Conservation (phyloP, 2,797 vertebrate genomes). For the Liasis olivaceus region DNA sequence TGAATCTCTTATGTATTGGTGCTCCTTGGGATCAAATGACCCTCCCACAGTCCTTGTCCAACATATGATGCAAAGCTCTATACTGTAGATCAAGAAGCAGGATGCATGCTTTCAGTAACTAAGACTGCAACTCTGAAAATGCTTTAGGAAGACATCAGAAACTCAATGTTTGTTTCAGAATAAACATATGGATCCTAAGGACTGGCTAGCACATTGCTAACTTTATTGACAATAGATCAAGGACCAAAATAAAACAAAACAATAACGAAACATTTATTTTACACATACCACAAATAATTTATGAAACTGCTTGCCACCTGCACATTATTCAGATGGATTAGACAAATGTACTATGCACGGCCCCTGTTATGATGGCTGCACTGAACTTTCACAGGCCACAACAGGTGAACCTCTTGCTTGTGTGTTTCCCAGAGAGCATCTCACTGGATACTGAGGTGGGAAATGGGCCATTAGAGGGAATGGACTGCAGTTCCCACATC, state of each 20-base stretch:
- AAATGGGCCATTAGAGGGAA: background rate
- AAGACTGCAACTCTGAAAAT: background rate
- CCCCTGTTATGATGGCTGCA: background rate
- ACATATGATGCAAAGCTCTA: background rate
- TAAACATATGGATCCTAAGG: background rate
- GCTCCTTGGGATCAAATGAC: background rate
- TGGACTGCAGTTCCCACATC: background rate
- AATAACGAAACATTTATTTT: background rate
- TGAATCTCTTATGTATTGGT: background rate
- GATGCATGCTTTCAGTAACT: no score
- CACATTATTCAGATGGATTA: background rate
- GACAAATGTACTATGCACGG: fast-evolving
- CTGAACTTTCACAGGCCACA: background rate
- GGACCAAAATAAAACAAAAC: background rate
- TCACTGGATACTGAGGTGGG: background rate
- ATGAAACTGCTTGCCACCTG: background rate
- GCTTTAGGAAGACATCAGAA: background rate
- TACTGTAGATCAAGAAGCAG: background rate
- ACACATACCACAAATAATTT: background rate
- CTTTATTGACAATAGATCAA: background rate
- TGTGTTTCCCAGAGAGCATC: background rate
- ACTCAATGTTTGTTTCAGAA: no score
- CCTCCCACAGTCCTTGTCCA: background rate
- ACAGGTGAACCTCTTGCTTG: background rate
- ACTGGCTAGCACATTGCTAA: background rate